These are phyloP conservation scores for Oryzias curvinotus DNA, from an alignment of 2,113 vertebrate genomes.

Conservation along the genomic window DNA sequence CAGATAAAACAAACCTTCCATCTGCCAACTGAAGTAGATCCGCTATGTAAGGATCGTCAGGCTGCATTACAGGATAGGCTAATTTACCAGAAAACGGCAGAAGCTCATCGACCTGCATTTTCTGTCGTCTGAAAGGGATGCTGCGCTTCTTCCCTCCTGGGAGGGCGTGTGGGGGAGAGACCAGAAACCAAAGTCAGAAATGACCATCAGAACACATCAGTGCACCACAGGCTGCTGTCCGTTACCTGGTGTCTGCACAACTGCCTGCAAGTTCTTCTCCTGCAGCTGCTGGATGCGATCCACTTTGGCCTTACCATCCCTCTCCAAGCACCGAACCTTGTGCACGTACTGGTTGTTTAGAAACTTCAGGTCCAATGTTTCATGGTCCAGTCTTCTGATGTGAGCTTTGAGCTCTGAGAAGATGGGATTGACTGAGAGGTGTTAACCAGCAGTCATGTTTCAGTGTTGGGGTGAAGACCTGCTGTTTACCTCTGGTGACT, in stretches of 20 bases:
- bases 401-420: conserved; percentile 85
- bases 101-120: conserved; percentile 95
- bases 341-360: conserved; percentile 95
- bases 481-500: conserved; percentile 77
- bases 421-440: neutral
- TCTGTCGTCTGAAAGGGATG: conserved; percentile 94
- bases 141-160: conserved; percentile 90
- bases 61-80: conserved; percentile 83
- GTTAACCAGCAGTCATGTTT: neutral
- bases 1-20: conserved; percentile 77
- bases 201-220: neutral
- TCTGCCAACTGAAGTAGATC: conserved; percentile 93
- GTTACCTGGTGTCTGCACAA: conserved; percentile 95
- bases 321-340: conserved; percentile 89
- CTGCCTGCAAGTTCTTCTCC: conserved; percentile 97
- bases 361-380: conserved; percentile 91
- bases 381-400: conserved; percentile 84
- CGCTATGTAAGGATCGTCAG: conserved; percentile 89
- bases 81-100: conserved; percentile 78
- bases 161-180: neutral
- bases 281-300: conserved; percentile 94
- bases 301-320: conserved; percentile 88
- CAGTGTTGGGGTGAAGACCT: neutral
- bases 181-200: neutral
- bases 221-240: neutral